These are phyloP conservation scores for Oryzias celebensis DNA, from an alignment of 2,113 vertebrate genomes.

Conservation along the genomic window DNA sequence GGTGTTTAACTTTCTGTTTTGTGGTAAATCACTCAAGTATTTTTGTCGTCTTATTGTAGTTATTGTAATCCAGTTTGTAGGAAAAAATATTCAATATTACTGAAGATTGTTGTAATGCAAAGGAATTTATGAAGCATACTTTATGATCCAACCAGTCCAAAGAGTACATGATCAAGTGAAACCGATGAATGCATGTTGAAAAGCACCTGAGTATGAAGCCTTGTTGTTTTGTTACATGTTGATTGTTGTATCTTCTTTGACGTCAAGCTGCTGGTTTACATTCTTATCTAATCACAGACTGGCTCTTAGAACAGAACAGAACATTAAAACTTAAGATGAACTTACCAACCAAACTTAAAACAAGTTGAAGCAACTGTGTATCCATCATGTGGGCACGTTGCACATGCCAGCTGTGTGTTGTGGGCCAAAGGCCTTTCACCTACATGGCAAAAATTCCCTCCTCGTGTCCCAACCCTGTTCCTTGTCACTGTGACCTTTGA, in stretches of 20 bases:
- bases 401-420: not conserved
- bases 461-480: not conserved
- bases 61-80: too few species aligned
- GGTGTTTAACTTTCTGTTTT: not conserved
- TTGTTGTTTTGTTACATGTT: not conserved
- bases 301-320: not conserved
- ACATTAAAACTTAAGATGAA: not conserved
- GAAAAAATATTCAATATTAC: not conserved
- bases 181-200: not conserved
- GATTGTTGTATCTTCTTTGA: constrained; percentile 1
- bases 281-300: constrained; percentile 29
- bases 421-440: constrained; percentile 41
- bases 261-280: not conserved
- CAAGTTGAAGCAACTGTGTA: constrained; percentile 1
- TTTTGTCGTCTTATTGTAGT: not conserved
- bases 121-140: not conserved
- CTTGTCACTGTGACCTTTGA: constrained; percentile 43
- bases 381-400: not conserved
- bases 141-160: not conserved
- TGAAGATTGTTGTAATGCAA: not conserved
- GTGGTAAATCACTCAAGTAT: not conserved
- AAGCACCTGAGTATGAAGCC: not conserved
- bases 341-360: not conserved
- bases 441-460: constrained; percentile 30
- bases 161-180: not conserved